Evolutionary conservation across 2,888 invertebrate species (phyloP).

Genomic region (Coelinius sp.): DNA sequence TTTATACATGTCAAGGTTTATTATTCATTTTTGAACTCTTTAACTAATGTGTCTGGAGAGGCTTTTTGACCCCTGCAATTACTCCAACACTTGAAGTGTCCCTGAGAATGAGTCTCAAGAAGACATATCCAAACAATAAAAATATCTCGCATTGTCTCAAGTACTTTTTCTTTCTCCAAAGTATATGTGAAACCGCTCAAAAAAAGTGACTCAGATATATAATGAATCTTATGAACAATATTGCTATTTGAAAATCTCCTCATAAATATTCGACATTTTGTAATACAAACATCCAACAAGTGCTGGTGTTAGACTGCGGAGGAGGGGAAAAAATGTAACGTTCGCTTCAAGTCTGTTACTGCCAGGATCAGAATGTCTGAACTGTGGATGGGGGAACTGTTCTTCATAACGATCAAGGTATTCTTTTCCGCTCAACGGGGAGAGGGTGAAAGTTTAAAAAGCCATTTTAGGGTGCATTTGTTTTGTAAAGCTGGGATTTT

Average conservation of each 20-base stretch:
- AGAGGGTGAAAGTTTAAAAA: slow-evolving; percentile 61
- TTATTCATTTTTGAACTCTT: background rate
- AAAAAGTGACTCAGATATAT: slow-evolving; percentile 30
- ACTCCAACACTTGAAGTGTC: background rate
- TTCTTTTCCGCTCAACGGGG: slow-evolving; percentile 42
- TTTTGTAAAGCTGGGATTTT: slow-evolving; percentile 55
- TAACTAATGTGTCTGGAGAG: slow-evolving; percentile 25
- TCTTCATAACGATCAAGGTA: slow-evolving; percentile 37
- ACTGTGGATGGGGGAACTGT: slow-evolving; percentile 10
- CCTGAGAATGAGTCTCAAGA: slow-evolving; percentile 4
- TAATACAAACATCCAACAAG: slow-evolving; percentile 24
- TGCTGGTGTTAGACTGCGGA: slow-evolving; percentile 49
- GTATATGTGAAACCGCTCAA: slow-evolving; percentile 10
- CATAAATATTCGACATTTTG: slow-evolving; percentile 57
- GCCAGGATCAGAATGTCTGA: slow-evolving; percentile 57
- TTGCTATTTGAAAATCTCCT: slow-evolving; percentile 43
- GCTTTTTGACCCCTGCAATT: background rate
- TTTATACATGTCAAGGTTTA: background rate
- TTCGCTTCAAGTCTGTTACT: slow-evolving; percentile 61
- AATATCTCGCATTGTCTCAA: slow-evolving; percentile 26
- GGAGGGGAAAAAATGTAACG: slow-evolving; percentile 61
- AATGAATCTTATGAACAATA: slow-evolving; percentile 40
- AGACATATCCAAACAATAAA: background rate
- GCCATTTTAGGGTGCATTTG: slow-evolving; percentile 66
- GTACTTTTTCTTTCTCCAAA: background rate